A percentile compares a stretch with the other conserved stretches of the same genome.
Evolutionary conservation across 2,797 vertebrate genomes (phyloP).

Genomic region (Paedocypris micromegethes): DNA sequence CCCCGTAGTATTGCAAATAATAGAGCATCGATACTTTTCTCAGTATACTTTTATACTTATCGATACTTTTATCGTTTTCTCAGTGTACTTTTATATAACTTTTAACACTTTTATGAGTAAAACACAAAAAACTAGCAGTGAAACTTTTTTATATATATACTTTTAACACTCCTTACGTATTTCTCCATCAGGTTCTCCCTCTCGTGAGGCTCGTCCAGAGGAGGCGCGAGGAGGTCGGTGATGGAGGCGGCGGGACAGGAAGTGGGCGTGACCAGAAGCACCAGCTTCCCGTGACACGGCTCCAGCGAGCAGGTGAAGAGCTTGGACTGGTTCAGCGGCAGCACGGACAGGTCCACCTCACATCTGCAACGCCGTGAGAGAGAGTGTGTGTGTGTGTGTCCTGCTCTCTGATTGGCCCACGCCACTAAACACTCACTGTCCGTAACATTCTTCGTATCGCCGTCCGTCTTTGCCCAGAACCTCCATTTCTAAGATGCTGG

Average conservation of each 20-base stretch:
- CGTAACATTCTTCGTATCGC: conserved; percentile 77
- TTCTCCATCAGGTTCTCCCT: conserved; percentile 70
- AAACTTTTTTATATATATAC: no score
- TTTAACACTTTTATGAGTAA: no score
- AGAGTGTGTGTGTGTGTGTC: no score
- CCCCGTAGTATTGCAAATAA: no score
- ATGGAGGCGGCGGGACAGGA: conserved; percentile 78
- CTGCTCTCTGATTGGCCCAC: no score
- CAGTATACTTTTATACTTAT: no score
- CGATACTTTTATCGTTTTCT: no score
- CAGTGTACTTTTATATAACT: no score
- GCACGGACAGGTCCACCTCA: conserved; percentile 73
- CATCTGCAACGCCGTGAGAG: conserved; percentile 64
- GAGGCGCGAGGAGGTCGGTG: conserved; percentile 79
- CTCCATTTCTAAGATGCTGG: conserved; percentile 82
- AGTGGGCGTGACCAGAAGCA: conserved; percentile 74
- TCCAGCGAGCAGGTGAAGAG: conserved; percentile 69
- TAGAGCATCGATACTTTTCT: no score
- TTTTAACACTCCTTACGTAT: conserved; percentile 66
- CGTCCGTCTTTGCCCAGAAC: conserved; percentile 83
- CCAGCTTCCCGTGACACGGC: conserved; percentile 62
- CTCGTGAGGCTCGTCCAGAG: conserved; percentile 74
- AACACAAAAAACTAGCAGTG: no score
- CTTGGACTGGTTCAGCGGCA: conserved; percentile 66
- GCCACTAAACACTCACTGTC: conserved; percentile 72